A percentile compares a stretch with the other conserved stretches of the same genome.
Evolutionary conservation across 2,113 vertebrate species (phyloP).

Genomic region (Lethenteron reissneri): DNA sequence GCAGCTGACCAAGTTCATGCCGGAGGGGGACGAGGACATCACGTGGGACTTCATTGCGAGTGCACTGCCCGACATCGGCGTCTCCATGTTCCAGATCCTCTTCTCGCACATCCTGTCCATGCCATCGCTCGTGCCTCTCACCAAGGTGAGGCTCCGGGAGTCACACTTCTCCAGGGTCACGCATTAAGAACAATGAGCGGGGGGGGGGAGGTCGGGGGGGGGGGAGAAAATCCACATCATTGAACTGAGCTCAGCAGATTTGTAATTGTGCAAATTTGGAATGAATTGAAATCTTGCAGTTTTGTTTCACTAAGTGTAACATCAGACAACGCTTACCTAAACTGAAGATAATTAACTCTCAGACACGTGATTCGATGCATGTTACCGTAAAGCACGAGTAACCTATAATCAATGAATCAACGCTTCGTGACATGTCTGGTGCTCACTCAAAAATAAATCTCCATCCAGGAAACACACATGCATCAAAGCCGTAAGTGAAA

Average conservation of each 20-base stretch:
- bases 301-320: not conserved
- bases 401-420: no score
- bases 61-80: not conserved
- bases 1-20: conserved; percentile 1
- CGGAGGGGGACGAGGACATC: conserved; percentile 5
- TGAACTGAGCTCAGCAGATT: not conserved
- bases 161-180: not conserved
- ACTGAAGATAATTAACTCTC: no score
- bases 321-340: not conserved
- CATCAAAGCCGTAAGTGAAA: not conserved
- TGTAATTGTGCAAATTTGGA: not conserved
- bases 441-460: not conserved
- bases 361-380: no score
- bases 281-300: not conserved
- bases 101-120: conserved; percentile 4
- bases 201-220: not conserved
- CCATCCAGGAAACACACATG: not conserved
- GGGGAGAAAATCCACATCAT: not conserved
- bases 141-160: not conserved
- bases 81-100: conserved; percentile 3
- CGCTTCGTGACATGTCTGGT: no score
- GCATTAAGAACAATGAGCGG: not conserved
- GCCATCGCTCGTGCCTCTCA: not conserved
- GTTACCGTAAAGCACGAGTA: no score
- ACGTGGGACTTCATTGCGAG: conserved; percentile 3